These are phyloP conservation scores for Drosophila nasuta DNA, from an alignment of 1,140 invertebrate genomes.

Conservation along the genomic window DNA sequence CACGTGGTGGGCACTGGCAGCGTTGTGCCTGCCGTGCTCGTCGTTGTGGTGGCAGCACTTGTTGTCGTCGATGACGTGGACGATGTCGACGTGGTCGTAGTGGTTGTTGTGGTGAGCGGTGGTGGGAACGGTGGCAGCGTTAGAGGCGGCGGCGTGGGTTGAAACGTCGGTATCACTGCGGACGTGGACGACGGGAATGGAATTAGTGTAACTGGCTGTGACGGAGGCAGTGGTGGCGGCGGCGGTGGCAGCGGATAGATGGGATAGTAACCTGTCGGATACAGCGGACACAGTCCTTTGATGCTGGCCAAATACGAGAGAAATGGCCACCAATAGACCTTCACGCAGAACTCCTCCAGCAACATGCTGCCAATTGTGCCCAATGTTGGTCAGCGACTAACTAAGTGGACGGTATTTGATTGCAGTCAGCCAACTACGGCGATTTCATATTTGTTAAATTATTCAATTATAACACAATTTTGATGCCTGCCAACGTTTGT, in stretches of 20 bases:
- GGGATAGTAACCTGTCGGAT: slow-evolving; percentile 76
- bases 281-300: slow-evolving; percentile 77
- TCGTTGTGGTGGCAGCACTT: slow-evolving; percentile 33
- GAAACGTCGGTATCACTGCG: slow-evolving; percentile 69
- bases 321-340: slow-evolving; percentile 81
- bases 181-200: slow-evolving; percentile 46
- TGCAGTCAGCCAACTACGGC: slow-evolving; percentile 61
- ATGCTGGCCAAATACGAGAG: slow-evolving; percentile 77
- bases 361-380: slow-evolving; percentile 65
- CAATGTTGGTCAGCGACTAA: slow-evolving; percentile 41
- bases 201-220: slow-evolving; percentile 49
- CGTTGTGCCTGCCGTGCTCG: slow-evolving; percentile 37
- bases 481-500: slow-evolving; percentile 42
- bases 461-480: slow-evolving; percentile 57
- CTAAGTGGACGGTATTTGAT: slow-evolving; percentile 43
- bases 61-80: slow-evolving; percentile 27
- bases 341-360: slow-evolving; percentile 76
- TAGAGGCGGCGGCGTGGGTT: slow-evolving; percentile 63
- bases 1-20: slow-evolving; percentile 55
- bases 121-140: slow-evolving; percentile 32
- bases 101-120: slow-evolving; percentile 26
- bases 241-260: slow-evolving; percentile 36
- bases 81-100: slow-evolving; percentile 16
- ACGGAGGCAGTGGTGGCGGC: slow-evolving; percentile 37
- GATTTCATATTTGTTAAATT: slow-evolving; percentile 47